These are phyloP conservation scores for Aphis craccivora DNA, from an alignment of 1,140 invertebrate genomes.

Conservation along the genomic window DNA sequence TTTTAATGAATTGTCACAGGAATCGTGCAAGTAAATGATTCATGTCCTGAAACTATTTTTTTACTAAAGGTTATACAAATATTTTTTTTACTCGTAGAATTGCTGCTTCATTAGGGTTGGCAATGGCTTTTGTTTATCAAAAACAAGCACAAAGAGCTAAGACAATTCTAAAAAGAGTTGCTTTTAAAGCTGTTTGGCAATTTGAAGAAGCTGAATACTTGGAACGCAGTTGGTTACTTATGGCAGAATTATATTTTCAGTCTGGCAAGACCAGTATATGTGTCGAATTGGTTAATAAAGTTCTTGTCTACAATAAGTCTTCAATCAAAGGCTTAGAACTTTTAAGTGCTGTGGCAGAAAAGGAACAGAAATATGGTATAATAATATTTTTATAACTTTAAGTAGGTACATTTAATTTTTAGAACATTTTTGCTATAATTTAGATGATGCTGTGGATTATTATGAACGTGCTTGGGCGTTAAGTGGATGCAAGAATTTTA, in stretches of 20 bases:
- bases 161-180: constrained; percentile 89
- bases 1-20: constrained; percentile 76
- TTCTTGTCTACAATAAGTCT: constrained; percentile 88
- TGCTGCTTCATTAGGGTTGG: constrained; percentile 87
- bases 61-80: background rate
- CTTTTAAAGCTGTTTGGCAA: constrained; percentile 82
- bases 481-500: constrained; percentile 83
- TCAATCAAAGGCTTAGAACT: constrained; percentile 92
- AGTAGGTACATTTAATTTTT: background rate
- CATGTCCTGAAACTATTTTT: background rate
- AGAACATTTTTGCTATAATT: constrained; percentile 40
- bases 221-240: constrained; percentile 91
- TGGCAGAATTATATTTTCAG: constrained; percentile 91
- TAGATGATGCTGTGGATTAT: constrained; percentile 77
- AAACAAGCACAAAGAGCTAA: constrained; percentile 91
- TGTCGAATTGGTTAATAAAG: constrained; percentile 79
- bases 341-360: constrained; percentile 86
- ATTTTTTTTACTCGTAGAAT: constrained; percentile 65
- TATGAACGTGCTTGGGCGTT: constrained; percentile 74
- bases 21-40: constrained; percentile 67
- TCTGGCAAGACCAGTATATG: constrained; percentile 87
- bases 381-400: background rate
- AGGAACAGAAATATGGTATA: constrained; percentile 84
- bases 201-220: constrained; percentile 95
- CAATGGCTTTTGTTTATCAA: constrained; percentile 75